Base-by-base conservation (phyloP, 2,797 vertebrate species). In the Thunnus albacares region DNA sequence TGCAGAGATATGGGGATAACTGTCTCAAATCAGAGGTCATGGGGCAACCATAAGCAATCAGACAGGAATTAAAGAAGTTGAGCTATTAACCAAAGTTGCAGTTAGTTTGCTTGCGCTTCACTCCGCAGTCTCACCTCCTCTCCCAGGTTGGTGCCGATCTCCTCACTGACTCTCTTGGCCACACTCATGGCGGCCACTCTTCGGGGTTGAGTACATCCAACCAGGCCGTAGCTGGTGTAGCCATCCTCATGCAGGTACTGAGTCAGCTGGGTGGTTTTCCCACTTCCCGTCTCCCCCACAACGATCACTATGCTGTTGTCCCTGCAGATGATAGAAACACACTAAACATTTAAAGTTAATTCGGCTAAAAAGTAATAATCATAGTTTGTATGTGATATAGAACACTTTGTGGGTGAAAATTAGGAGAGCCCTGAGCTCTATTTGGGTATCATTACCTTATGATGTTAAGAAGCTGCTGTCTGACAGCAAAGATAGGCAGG, bases 271-370 rank as follows among this genome's bases (percentile, higher is more conserved):
- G 98, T 99, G 8, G 98, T 99, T 94, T 99, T 99, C 49, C 98
- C 98, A 0, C 98, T 99, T 66, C 98, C 98, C 0, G 98, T 99
- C 94, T 99, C 98, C 13, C 98, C 98, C 43, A 99, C 98, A 85
- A 99, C 98, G 4, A 99, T 98, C 85, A 99, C 98, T 0, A 99
- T 99, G 92, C 97, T 99, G 92, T 99, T 99, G 92, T 99, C 98
- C 92, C 98, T 99, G 83, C 26, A 83, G 53, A 86, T 45, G 59
- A 5, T 24, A 68, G 24, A 47, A 75, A 62, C 1, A 70, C 38
- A 53, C 53, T 14, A 51, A 57, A 53, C 2, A 56, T 3, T 30
- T 1, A 30, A 28, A 38, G 3, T 41, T 14, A 38, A 49, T 7
- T 43, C 11, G 3, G 8, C 17, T 13, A 33, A 30, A 7, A 5